These are phyloP conservation scores for Drosophila stalkeri DNA, from an alignment of 2,888 invertebrate species.

Conservation along the genomic window DNA sequence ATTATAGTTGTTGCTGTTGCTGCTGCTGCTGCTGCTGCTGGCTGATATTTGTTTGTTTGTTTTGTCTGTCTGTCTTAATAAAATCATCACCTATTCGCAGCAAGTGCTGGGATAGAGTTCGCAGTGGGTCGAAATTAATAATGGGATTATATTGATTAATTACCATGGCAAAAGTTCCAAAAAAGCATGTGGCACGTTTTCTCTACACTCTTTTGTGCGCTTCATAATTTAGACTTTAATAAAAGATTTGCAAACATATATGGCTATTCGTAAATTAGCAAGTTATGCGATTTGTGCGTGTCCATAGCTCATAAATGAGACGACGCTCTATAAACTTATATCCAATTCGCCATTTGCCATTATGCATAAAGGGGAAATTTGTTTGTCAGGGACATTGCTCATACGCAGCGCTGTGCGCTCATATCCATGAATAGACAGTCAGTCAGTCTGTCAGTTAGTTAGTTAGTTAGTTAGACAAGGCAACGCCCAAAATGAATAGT, in stretches of 20 bases:
- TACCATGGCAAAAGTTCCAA: conserved; percentile 21
- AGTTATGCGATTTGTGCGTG: conserved; percentile 69
- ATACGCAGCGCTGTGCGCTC: conserved; percentile 54
- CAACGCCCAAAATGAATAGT: conserved; percentile 43
- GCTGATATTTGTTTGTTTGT: background rate
- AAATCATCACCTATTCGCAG: conserved; percentile 65
- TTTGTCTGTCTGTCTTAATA: conserved; percentile 51
- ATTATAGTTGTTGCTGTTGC: conserved; percentile 11
- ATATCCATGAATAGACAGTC: conserved; percentile 30
- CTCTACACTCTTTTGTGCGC: conserved; percentile 10
- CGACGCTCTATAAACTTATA: conserved; percentile 11
- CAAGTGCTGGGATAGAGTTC: conserved; percentile 37
- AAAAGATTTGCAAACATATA: conserved; percentile 45
- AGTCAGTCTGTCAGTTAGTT: background rate
- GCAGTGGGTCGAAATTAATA: conserved; percentile 47
- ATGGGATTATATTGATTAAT: conserved; percentile 75
- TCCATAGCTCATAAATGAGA: conserved; percentile 51
- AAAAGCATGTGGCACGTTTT: background rate
- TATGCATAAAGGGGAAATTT: conserved; percentile 29
- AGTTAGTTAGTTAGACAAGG: conserved; percentile 3
- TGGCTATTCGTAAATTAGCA: conserved; percentile 58
- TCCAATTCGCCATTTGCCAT: conserved; percentile 32
- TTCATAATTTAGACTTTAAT: conserved; percentile 29
- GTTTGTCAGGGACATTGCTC: conserved; percentile 36
- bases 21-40: background rate